Percentiles rank a stretch among this genome's conserved stretches.
phyloP scores from a whole-genome alignment of 1,140 invertebrate genomes.

The Bombus picipes region DNA sequence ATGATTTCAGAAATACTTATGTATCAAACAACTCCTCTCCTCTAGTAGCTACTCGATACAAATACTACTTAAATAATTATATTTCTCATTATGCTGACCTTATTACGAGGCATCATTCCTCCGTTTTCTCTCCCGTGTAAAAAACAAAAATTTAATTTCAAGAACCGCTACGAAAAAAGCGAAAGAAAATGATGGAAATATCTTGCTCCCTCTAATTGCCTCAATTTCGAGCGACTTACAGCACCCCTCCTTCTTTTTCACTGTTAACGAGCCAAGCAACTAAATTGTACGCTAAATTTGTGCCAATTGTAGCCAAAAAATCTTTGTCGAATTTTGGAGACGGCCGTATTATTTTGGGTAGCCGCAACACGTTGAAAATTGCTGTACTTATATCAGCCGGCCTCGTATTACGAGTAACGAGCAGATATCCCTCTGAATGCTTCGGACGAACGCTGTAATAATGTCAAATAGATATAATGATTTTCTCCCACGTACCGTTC shows the following conservation, averaged over 20 bases:
- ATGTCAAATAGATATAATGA: slow-evolving; percentile 45
- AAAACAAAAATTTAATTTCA: slow-evolving; percentile 4
- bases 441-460: slow-evolving; percentile 43
- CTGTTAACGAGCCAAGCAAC: slow-evolving; percentile 33
- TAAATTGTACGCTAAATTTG: slow-evolving; percentile 49
- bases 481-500: slow-evolving; percentile 18
- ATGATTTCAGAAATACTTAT: not conserved
- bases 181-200: not conserved
- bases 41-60: too few relatives aligned
- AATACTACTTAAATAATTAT: not conserved
- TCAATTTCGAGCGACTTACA: not conserved
- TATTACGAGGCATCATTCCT: too few relatives aligned
- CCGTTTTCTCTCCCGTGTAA: not conserved
- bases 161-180: not conserved
- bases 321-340: slow-evolving; percentile 31
- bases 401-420: slow-evolving; percentile 34
- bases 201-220: not conserved
- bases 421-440: slow-evolving; percentile 14
- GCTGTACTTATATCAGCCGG: not conserved
- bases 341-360: slow-evolving; percentile 18
- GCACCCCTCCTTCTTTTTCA: not conserved
- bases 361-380: slow-evolving; percentile 42
- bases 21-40: not conserved
- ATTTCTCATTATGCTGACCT: too few relatives aligned
- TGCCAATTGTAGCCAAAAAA: slow-evolving; percentile 26